Evolutionary conservation across 2,797 vertebrate species (phyloP).

Genomic region (Meriones psammophilus): DNA sequence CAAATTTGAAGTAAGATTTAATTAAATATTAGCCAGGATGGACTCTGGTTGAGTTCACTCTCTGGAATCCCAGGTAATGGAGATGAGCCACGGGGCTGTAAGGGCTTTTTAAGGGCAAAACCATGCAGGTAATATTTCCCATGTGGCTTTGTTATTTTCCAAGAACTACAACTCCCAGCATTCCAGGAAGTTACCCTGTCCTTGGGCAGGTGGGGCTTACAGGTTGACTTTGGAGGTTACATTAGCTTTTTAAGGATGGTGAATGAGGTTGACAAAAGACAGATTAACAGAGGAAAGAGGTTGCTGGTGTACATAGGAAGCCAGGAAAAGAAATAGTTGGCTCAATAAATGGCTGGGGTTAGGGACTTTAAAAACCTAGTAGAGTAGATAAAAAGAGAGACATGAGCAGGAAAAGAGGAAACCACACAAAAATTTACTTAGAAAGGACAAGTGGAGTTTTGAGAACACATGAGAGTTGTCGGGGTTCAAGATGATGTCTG

Average conservation of each 20-base stretch:
- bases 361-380: not conserved
- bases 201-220: not conserved
- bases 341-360: no score
- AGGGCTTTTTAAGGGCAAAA: not conserved
- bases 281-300: not conserved
- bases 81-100: not conserved
- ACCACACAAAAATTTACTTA: not conserved
- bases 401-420: not conserved
- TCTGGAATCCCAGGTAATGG: not conserved
- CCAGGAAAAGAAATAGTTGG: not conserved
- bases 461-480: not conserved
- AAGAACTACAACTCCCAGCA: not conserved
- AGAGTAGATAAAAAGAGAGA: not conserved
- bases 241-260: not conserved
- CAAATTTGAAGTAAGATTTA: not conserved
- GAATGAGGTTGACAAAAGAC: not conserved
- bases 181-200: not conserved
- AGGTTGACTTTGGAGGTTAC: not conserved
- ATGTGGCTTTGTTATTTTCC: not conserved
- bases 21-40: not conserved
- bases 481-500: not conserved
- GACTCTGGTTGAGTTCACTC: not conserved
- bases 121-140: not conserved
- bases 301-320: not conserved
- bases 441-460: not conserved